Evolutionary conservation across 2,888 invertebrate species (phyloP).

Genomic region (Plebejus argus): DNA sequence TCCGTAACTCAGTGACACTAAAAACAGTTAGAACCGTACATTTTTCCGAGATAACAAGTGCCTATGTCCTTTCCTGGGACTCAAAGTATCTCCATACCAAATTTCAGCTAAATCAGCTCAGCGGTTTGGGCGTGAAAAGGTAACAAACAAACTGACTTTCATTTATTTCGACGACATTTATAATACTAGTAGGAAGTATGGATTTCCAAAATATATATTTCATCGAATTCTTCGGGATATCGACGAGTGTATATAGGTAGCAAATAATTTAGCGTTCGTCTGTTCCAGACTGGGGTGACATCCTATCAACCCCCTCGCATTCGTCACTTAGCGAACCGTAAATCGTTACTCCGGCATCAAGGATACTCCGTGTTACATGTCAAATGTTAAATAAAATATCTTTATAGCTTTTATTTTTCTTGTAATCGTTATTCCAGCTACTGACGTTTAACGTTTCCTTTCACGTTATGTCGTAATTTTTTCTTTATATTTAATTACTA

Average conservation of each 20-base stretch:
- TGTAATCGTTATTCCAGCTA: conserved; percentile 16
- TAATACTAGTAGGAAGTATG: no score
- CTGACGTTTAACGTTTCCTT: not conserved
- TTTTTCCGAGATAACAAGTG: no score
- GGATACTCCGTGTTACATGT: conserved; percentile 33
- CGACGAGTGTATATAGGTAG: conserved; percentile 22
- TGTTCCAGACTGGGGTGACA: conserved; percentile 45
- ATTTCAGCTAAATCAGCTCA: no score
- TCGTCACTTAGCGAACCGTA: conserved; percentile 50
- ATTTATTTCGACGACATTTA: no score
- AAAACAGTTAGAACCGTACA: no score
- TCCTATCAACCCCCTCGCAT: conserved; percentile 48
- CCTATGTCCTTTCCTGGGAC: no score
- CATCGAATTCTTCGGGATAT: not conserved
- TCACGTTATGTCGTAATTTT: not conserved
- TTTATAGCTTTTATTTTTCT: conserved; percentile 17
- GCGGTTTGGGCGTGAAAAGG: no score
- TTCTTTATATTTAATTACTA: not conserved
- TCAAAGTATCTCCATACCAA: no score
- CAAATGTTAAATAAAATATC: conserved; percentile 21
- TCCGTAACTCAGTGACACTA: no score
- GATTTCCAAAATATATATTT: not conserved
- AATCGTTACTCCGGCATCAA: conserved; percentile 43
- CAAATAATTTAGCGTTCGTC: conserved; percentile 37
- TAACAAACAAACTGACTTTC: no score